These are phyloP conservation scores for Onychostoma macrolepis DNA, from an alignment of 2,113 vertebrate species.

Conservation along the genomic window DNA sequence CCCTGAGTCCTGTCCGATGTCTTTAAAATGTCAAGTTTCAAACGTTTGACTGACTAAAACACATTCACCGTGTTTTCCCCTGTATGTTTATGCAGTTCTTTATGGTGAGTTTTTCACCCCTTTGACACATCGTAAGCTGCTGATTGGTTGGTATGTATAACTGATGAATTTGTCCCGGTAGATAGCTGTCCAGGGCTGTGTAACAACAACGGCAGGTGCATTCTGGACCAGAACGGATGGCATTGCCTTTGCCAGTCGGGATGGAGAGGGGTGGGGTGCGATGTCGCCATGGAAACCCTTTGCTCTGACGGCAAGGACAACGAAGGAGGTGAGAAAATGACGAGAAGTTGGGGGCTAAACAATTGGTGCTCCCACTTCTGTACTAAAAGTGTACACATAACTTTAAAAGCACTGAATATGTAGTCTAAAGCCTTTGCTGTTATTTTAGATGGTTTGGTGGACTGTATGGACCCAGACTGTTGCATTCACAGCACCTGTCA, in stretches of 20 bases:
- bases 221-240: conserved; percentile 97
- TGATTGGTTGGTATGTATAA: conserved; percentile 60
- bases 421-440: background rate
- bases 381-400: background rate
- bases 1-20: conserved; percentile 88
- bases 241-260: conserved; percentile 97
- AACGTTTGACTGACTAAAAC: conserved; percentile 34
- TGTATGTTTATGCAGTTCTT: conserved; percentile 24
- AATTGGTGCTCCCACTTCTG: background rate
- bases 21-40: conserved; percentile 68
- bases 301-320: conserved; percentile 98
- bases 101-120: conserved; percentile 58
- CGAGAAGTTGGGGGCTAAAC: background rate
- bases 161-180: conserved; percentile 76
- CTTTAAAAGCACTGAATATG: background rate
- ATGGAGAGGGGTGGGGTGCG: conserved; percentile 96
- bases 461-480: conserved; percentile 99
- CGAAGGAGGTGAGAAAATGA: conserved; percentile 87
- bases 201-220: conserved; percentile 97
- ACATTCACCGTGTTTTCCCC: conserved; percentile 37
- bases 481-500: conserved; percentile 93
- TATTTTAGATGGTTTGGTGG: conserved; percentile 88
- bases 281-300: conserved; percentile 95
- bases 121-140: conserved; percentile 40
- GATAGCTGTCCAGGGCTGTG: conserved; percentile 97